A percentile compares a stretch with the other conserved stretches of the same genome.
Evolutionary conservation across 2,797 vertebrate species (phyloP).

Genomic region (Acanthornis magna): DNA sequence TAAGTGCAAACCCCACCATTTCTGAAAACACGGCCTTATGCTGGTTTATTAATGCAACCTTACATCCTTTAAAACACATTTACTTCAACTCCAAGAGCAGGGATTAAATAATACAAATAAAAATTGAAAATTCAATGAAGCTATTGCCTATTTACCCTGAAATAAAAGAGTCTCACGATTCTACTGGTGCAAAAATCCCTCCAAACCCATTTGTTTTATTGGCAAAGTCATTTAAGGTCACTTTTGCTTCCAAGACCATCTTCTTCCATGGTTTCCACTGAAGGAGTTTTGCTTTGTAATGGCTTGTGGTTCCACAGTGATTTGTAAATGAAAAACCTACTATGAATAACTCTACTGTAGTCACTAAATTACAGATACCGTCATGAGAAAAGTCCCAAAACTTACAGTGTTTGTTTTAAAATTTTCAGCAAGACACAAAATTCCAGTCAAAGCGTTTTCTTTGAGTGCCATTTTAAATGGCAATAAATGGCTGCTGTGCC

Average conservation of each 20-base stretch:
- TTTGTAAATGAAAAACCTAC: conserved; percentile 69
- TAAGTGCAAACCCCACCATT: conserved; percentile 23
- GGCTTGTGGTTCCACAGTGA: conserved; percentile 82
- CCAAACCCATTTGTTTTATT: conserved; percentile 73
- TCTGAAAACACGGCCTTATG: conserved; percentile 56
- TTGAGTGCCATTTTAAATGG: conserved; percentile 17
- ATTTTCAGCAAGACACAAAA: conserved; percentile 71
- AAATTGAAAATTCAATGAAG: conserved; percentile 70
- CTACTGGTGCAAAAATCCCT: conserved; percentile 73
- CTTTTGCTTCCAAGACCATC: conserved; percentile 74
- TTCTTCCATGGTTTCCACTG: conserved; percentile 55
- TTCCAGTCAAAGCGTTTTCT: conserved; percentile 47
- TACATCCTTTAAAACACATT: conserved; percentile 75
- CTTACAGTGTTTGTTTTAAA: conserved; percentile 5
- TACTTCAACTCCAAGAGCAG: conserved; percentile 72
- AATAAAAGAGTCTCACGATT: conserved; percentile 69
- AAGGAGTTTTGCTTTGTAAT: conserved; percentile 73
- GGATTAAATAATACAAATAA: conserved; percentile 77
- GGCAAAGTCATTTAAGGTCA: conserved; percentile 81
- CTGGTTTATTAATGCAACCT: conserved; percentile 72
- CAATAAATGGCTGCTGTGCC: conserved; percentile 21
- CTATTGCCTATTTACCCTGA: conserved; percentile 76
- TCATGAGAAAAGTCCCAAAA: conserved; percentile 48
- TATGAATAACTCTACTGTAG: conserved; percentile 58
- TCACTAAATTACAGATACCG: conserved; percentile 55